Evolutionary conservation across 2,797 vertebrate genomes (phyloP).

Genomic region (Iguana delicatissima): DNA sequence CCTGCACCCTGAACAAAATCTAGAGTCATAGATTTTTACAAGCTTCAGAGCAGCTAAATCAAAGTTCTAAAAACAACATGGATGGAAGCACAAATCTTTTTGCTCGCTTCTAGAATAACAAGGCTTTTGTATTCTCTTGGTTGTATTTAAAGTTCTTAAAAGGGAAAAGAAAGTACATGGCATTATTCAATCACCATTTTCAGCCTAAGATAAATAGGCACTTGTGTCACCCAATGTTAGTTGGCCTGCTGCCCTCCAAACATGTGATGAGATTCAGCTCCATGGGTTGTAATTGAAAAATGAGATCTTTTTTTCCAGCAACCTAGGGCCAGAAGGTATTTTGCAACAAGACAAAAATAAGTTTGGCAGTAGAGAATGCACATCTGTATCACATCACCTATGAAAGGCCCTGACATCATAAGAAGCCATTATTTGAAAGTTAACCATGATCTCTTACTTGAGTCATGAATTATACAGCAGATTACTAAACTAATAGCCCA

Average conservation of each 20-base stretch:
- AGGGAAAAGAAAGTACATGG: slow-evolving; percentile 61
- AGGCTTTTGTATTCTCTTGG: slow-evolving; percentile 39
- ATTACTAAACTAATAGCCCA: not conserved
- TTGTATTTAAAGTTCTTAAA: slow-evolving; percentile 65
- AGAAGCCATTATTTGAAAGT: not conserved
- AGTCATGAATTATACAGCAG: not conserved
- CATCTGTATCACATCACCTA: not conserved
- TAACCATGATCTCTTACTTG: not conserved
- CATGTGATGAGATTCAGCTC: slow-evolving; percentile 30
- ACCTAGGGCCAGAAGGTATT: accelerated
- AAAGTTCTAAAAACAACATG: not conserved
- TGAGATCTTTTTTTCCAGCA: accelerated
- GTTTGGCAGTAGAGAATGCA: not conserved
- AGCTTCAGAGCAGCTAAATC: not conserved
- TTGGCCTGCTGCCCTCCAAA: slow-evolving; percentile 41
- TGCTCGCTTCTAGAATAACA: slow-evolving; percentile 61
- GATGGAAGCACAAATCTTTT: slow-evolving; percentile 1
- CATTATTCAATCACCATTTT: slow-evolving; percentile 58
- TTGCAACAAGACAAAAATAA: accelerated
- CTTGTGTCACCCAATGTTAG: not conserved
- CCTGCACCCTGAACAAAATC: not conserved
- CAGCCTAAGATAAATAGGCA: slow-evolving; percentile 5
- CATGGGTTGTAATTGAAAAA: not conserved
- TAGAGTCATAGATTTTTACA: not conserved
- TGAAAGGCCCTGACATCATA: not conserved